Percentiles rank a stretch among this genome's conserved stretches.
Evolutionary conservation across 2,113 vertebrate species (phyloP).

Genomic region (Caranx ignobilis): DNA sequence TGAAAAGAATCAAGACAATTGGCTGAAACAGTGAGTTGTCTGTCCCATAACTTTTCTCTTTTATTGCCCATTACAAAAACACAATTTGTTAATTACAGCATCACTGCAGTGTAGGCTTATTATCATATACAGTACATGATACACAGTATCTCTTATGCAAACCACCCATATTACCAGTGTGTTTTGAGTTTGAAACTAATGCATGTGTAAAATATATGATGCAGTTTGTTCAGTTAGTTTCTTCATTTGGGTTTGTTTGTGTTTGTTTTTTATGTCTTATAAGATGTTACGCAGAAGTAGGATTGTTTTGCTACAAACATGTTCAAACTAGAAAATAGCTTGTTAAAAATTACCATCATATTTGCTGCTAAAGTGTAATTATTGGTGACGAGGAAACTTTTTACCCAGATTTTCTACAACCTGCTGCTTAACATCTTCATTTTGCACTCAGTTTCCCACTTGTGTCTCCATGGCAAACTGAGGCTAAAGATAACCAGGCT

Average conservation of each 20-base stretch:
- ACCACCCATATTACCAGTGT: not conserved
- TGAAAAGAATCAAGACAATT: not conserved
- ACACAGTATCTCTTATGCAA: not conserved
- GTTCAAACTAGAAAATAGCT: not conserved
- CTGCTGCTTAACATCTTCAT: slow-evolving; percentile 48
- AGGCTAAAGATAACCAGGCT: slow-evolving; percentile 48
- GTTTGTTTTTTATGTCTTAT: not conserved
- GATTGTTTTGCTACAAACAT: slow-evolving; percentile 5
- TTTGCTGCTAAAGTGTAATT: not conserved
- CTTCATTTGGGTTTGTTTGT: not conserved
- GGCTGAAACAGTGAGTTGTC: not conserved
- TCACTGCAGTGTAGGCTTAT: not conserved
- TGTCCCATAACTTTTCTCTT: not conserved
- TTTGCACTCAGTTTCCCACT: slow-evolving; percentile 43
- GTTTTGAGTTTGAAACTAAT: not conserved
- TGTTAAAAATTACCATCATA: not conserved
- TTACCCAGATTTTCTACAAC: slow-evolving; percentile 4
- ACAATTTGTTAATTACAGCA: not conserved
- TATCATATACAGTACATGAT: not conserved
- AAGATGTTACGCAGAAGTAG: slow-evolving; percentile 27
- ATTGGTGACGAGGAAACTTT: not conserved
- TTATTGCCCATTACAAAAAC: too few relatives aligned
- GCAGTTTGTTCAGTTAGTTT: not conserved
- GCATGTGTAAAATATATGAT: not conserved
- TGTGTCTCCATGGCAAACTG: slow-evolving; percentile 49